These are phyloP conservation scores for Eospalax fontanierii DNA, from an alignment of 2,797 vertebrate species.

Conservation along the genomic window DNA sequence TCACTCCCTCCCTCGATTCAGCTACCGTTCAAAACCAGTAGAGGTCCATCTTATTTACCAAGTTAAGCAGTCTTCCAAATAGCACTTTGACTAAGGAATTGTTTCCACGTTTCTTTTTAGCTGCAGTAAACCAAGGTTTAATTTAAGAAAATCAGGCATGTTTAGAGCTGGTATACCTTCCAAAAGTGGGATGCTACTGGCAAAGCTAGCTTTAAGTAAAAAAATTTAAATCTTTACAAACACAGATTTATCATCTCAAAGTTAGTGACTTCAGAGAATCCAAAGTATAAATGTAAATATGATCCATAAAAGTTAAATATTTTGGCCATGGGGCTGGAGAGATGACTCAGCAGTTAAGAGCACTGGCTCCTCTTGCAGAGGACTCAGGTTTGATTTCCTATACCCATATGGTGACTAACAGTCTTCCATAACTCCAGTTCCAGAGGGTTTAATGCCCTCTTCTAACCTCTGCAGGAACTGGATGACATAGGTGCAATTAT, in stretches of 20 bases:
- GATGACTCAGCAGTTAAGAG: too few relatives aligned
- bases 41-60: constrained; percentile 34
- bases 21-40: constrained; percentile 13
- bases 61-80: constrained; percentile 41
- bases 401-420: too few relatives aligned
- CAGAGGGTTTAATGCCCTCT: too few relatives aligned
- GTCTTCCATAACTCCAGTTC: too few relatives aligned
- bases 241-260: constrained; percentile 25
- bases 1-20: constrained; percentile 22
- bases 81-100: constrained; percentile 1
- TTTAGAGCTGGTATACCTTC: not conserved
- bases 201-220: constrained; percentile 45
- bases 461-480: too few relatives aligned
- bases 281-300: constrained; percentile 59
- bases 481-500: too few relatives aligned
- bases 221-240: constrained; percentile 50
- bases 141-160: constrained; percentile 31
- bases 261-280: constrained; percentile 13
- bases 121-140: constrained; percentile 55
- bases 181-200: not conserved
- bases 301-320: constrained; percentile 59
- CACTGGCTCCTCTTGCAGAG: too few relatives aligned
- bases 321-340: not conserved
- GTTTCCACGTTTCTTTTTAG: not conserved
- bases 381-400: too few relatives aligned